Conservation (phyloP, 35 echinoderm and acorn worm genomes). For the Anneissia japonica region DNA sequence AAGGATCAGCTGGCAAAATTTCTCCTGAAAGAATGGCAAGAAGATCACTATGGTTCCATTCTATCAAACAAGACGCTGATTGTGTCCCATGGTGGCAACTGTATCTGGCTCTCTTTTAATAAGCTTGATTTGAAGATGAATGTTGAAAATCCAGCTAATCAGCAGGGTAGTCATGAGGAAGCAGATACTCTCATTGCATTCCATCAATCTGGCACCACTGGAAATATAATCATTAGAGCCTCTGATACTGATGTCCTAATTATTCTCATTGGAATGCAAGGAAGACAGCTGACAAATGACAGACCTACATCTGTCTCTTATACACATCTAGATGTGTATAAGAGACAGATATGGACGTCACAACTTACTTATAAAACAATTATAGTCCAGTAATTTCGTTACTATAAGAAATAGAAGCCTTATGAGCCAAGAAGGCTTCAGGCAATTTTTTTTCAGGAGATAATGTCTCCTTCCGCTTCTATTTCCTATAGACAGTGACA, state of each 20-base stretch:
- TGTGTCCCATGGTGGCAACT: conserved; percentile 41
- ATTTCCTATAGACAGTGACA: no score
- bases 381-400: no score
- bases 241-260: conserved; percentile 54
- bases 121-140: conserved; percentile 17
- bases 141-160: conserved; percentile 30
- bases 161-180: conserved; percentile 40
- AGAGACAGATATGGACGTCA: no score
- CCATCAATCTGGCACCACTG: conserved; percentile 18
- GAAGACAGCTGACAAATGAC: conserved; percentile 6
- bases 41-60: conserved; percentile 41
- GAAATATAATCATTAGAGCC: conserved; percentile 38
- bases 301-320: background rate
- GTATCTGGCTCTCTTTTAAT: conserved; percentile 19
- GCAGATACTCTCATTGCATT: conserved; percentile 45
- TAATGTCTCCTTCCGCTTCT: no score
- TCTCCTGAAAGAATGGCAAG: conserved; percentile 49
- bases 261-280: conserved; percentile 26
- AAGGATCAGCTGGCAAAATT: conserved; percentile 42
- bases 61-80: conserved; percentile 32
- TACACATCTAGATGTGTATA: no score
- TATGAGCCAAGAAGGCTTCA: no score
- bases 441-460: no score
- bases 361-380: no score
- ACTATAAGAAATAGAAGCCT: no score